phyloP scores from a whole-genome alignment of 2,113 vertebrate species.

The Leucoraja erinaceus region DNA sequence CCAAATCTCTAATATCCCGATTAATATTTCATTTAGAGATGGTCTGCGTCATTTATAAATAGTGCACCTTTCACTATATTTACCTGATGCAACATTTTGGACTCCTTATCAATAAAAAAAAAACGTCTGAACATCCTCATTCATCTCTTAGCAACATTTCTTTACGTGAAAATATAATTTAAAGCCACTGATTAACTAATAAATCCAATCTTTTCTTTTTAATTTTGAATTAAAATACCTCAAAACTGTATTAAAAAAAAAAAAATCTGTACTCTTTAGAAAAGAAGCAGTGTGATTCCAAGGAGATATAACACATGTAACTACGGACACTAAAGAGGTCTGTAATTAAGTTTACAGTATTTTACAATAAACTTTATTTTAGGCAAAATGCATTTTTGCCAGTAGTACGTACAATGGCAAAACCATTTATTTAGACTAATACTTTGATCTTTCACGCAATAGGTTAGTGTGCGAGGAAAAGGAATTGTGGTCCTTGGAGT shows the following conservation, averaged over 20 bases:
- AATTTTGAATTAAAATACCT: not conserved
- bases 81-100: not conserved
- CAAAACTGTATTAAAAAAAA: too few relatives aligned
- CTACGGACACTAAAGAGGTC: not conserved
- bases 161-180: not conserved
- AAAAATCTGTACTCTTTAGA: not conserved
- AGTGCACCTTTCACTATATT: not conserved
- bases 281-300: not conserved
- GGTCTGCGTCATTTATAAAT: not conserved
- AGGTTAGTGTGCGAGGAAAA: conserved; percentile 76
- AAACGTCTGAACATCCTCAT: not conserved
- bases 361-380: not conserved
- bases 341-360: not conserved
- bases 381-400: not conserved
- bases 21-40: not conserved
- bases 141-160: not conserved
- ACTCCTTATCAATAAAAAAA: not conserved
- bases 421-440: not conserved
- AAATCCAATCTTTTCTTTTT: not conserved
- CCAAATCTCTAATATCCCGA: too few relatives aligned
- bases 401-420: not conserved
- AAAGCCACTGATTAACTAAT: not conserved
- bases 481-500: conserved; percentile 77
- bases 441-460: not conserved
- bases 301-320: not conserved